Percentiles rank a stretch among this genome's conserved stretches.
phyloP scores from a whole-genome alignment of 2,113 vertebrate species.

The Rhodinocichla rosea region DNA sequence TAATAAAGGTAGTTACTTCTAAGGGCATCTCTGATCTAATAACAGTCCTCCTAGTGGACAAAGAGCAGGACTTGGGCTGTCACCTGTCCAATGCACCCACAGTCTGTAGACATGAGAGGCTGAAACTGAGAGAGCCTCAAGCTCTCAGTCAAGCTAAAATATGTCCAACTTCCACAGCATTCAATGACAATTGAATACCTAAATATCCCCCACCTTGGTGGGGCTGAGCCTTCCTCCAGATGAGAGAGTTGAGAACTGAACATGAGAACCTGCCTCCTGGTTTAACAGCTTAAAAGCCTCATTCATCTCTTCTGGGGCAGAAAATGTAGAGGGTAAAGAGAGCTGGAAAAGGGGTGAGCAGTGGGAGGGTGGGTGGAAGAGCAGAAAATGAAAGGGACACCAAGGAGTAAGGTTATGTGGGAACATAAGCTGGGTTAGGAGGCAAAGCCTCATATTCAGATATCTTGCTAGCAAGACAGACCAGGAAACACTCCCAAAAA shows the following conservation, averaged over 20 bases:
- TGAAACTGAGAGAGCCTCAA: not conserved
- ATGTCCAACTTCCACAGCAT: not conserved
- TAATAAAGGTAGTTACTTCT: not conserved
- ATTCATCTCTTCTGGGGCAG: not conserved
- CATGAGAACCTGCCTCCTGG: not conserved
- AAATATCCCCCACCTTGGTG: not conserved
- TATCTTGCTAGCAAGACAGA: not conserved
- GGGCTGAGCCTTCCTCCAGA: not conserved
- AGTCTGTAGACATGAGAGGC: not conserved
- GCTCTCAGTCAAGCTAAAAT: not conserved
- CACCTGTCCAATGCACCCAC: not conserved
- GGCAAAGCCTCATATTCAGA: not conserved
- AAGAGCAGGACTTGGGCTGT: not conserved
- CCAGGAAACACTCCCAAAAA: not conserved
- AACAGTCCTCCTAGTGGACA: accelerated
- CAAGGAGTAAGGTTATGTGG: not conserved
- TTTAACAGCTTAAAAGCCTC: not conserved
- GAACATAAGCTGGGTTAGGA: not conserved
- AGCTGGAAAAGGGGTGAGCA: accelerated
- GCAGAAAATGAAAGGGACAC: accelerated
- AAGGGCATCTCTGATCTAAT: not conserved
- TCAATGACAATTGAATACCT: not conserved
- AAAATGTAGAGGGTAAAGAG: not conserved
- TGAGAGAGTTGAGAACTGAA: not conserved
- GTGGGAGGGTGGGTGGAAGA: accelerated